These are phyloP conservation scores for Cepaea hortensis DNA, from an alignment of 2,888 invertebrate genomes.

Conservation along the genomic window DNA sequence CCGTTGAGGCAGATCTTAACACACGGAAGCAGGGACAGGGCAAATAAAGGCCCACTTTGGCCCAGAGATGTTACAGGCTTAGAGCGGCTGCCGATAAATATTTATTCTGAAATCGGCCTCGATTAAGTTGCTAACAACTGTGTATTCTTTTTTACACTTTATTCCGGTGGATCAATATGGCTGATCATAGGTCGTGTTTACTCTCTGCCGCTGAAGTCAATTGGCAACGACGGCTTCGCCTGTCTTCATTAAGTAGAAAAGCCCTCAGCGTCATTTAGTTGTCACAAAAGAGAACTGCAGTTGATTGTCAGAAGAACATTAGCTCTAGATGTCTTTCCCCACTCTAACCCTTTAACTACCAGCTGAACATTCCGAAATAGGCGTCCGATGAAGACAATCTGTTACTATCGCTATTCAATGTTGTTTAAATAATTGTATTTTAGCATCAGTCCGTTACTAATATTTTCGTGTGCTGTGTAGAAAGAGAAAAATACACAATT, in stretches of 20 bases:
- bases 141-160: constrained; percentile 31
- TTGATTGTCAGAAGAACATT: constrained; percentile 21
- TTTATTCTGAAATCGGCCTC: constrained; percentile 47
- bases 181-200: constrained; percentile 40
- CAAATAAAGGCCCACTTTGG: constrained; percentile 48
- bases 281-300: constrained; percentile 40
- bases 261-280: constrained; percentile 39
- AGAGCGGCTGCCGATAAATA: constrained; percentile 44
- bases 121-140: constrained; percentile 44
- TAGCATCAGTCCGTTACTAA: too few species aligned
- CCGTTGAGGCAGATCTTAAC: constrained; percentile 33
- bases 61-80: constrained; percentile 41
- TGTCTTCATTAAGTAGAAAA: constrained; percentile 43
- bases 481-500: too few species aligned
- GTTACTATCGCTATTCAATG: too few species aligned
- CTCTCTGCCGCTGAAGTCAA: constrained; percentile 35
- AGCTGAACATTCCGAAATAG: not conserved
- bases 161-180: constrained; percentile 28
- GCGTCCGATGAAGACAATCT: not conserved
- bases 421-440: too few species aligned
- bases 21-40: constrained; percentile 32
- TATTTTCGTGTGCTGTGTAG: too few species aligned
- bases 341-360: not conserved
- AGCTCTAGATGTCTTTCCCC: not conserved
- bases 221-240: constrained; percentile 22